Percentiles rank a stretch among this genome's conserved stretches.
These are phyloP conservation scores for Ectropis grisescens DNA, from an alignment of 1,140 invertebrate genomes.

Conservation along the genomic window DNA sequence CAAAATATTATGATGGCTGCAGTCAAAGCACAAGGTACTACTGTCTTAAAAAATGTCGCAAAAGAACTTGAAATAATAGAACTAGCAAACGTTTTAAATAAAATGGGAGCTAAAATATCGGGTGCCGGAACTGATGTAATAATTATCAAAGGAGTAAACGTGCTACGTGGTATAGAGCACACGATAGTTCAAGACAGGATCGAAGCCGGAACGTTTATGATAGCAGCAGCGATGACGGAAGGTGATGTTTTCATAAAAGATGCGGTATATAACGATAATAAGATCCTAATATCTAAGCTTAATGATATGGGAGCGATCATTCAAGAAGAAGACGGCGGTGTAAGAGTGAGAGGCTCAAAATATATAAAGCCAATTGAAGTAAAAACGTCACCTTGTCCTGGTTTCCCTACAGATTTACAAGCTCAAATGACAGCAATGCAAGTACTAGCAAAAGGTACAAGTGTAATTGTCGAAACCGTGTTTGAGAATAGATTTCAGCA, in stretches of 20 bases:
- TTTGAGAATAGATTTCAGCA: too few relatives aligned
- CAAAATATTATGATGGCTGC: constrained; percentile 21
- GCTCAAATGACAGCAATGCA: constrained; percentile 19
- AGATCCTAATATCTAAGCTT: too few relatives aligned
- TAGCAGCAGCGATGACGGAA: constrained; percentile 16
- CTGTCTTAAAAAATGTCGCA: constrained; percentile 27
- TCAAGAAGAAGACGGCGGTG: too few relatives aligned
- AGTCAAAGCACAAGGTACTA: constrained; percentile 12
- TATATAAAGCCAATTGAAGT: constrained; percentile 12
- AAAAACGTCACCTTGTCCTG: constrained; percentile 23
- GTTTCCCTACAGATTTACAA: constrained; percentile 36
- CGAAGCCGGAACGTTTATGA: constrained; percentile 28
- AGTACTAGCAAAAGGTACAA: constrained; percentile 14
- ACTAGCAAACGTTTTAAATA: constrained; percentile 18
- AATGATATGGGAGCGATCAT: too few relatives aligned
- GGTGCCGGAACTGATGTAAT: constrained; percentile 13
- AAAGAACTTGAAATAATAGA: constrained; percentile 29
- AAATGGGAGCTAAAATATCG: constrained; percentile 28
- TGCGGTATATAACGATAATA: too few relatives aligned
- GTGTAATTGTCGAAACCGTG: constrained; percentile 23
- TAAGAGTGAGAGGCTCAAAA: too few relatives aligned
- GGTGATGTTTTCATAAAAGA: too few relatives aligned
- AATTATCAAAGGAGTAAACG: constrained; percentile 11
- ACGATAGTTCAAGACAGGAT: constrained; percentile 25
- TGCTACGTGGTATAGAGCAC: constrained; percentile 14